These are phyloP conservation scores for Eudyptes chrysolophus DNA, from an alignment of 2,113 vertebrate genomes.

Conservation along the genomic window DNA sequence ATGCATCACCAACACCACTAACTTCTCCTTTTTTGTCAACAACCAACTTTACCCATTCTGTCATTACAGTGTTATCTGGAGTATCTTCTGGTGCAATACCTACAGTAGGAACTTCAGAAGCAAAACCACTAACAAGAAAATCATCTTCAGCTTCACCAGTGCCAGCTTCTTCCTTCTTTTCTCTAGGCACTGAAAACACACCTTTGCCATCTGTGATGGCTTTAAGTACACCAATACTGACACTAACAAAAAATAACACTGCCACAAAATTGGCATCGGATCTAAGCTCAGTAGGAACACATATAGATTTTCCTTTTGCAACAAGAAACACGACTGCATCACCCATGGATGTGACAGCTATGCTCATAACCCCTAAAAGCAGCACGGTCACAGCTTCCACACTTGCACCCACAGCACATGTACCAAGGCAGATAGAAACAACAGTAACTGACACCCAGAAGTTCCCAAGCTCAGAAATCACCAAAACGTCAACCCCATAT, in stretches of 20 bases:
- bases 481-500: slow-evolving; percentile 62
- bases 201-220: slow-evolving; percentile 66
- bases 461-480: slow-evolving; percentile 58
- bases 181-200: slow-evolving; percentile 75
- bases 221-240: slow-evolving; percentile 58
- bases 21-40: slow-evolving; percentile 34
- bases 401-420: slow-evolving; percentile 61
- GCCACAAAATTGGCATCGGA: slow-evolving; percentile 55
- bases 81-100: slow-evolving; percentile 68
- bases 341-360: slow-evolving; percentile 29
- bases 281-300: slow-evolving; percentile 51
- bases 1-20: slow-evolving; percentile 60
- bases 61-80: slow-evolving; percentile 75
- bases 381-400: slow-evolving; percentile 23
- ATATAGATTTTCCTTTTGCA: slow-evolving; percentile 67
- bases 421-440: slow-evolving; percentile 74
- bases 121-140: slow-evolving; percentile 69
- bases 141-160: slow-evolving; percentile 67
- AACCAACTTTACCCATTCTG: slow-evolving; percentile 70
- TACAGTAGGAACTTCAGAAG: slow-evolving; percentile 66
- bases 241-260: slow-evolving; percentile 67
- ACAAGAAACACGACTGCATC: slow-evolving; percentile 67
- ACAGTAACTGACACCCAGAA: slow-evolving; percentile 44
- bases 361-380: slow-evolving; percentile 58
- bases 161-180: slow-evolving; percentile 73